Percentiles rank a stretch among this genome's conserved stretches.
These are phyloP conservation scores for Epiblema foenella DNA, from an alignment of 2,888 invertebrate species.

Conservation along the genomic window DNA sequence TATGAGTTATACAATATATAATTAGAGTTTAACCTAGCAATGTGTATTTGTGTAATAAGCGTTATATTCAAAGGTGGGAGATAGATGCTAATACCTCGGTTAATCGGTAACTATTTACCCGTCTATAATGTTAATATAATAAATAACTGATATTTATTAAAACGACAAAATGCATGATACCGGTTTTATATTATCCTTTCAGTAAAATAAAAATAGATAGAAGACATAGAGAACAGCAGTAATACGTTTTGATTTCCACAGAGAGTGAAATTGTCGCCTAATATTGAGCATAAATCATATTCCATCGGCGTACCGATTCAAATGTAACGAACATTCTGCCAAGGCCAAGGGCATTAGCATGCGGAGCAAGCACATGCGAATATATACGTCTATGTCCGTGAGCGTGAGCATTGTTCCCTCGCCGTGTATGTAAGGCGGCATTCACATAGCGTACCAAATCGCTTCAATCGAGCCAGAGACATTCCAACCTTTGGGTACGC, in stretches of 20 bases:
- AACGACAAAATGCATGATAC: too few relatives aligned
- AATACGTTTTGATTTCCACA: neutral
- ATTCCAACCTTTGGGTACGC: neutral
- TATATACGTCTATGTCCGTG: conserved; percentile 32
- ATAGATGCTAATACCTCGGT: too few relatives aligned
- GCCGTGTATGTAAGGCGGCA: conserved; percentile 1
- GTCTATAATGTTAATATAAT: too few relatives aligned
- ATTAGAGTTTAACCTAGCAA: too few relatives aligned
- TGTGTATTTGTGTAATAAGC: too few relatives aligned
- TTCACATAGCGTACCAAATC: neutral
- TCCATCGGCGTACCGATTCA: conserved; percentile 29
- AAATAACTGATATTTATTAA: too few relatives aligned
- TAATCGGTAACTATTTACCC: too few relatives aligned
- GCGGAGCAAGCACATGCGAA: conserved; percentile 37
- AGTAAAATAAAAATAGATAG: neutral
- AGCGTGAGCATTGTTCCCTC: conserved; percentile 29
- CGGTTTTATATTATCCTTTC: neutral
- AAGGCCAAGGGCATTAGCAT: conserved; percentile 42
- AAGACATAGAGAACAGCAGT: neutral
- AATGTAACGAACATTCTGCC: conserved; percentile 37
- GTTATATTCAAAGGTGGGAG: too few relatives aligned
- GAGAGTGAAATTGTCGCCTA: conserved; percentile 34
- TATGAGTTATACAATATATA: too few relatives aligned
- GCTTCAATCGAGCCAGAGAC: neutral
- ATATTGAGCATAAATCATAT: conserved; percentile 28